phyloP scores from a whole-genome alignment of 92 coral and sea anemone species.

The Chrysogorgia sp. region DNA sequence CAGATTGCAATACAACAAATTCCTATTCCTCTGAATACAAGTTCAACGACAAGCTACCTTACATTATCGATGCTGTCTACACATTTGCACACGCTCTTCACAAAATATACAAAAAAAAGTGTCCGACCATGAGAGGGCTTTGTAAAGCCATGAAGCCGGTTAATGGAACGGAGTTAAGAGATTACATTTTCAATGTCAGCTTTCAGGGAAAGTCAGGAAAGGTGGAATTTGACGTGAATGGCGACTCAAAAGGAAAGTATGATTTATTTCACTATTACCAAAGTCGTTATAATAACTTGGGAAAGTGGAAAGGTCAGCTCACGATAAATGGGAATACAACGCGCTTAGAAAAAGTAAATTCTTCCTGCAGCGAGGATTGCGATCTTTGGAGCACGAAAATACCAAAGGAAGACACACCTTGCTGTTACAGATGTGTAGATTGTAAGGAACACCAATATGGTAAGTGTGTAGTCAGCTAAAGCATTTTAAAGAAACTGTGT shows the following conservation, averaged over 20 bases:
- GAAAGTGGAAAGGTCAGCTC: slow-evolving; percentile 39
- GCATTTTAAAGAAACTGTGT: too few relatives aligned
- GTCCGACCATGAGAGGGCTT: slow-evolving; percentile 73
- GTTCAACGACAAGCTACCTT: slow-evolving; percentile 84
- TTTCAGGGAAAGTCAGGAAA: slow-evolving; percentile 71
- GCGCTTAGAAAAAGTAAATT: neutral
- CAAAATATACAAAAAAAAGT: slow-evolving; percentile 61
- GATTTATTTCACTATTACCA: slow-evolving; percentile 73
- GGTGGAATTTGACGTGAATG: slow-evolving; percentile 72
- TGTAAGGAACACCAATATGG: slow-evolving; percentile 79
- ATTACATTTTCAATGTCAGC: slow-evolving; percentile 57
- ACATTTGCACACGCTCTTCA: slow-evolving; percentile 85
- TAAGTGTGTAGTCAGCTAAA: slow-evolving; percentile 38
- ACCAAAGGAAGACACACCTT: slow-evolving; percentile 58
- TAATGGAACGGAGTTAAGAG: slow-evolving; percentile 57
- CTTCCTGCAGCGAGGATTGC: slow-evolving; percentile 74
- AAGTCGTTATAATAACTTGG: slow-evolving; percentile 39
- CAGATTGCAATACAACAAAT: slow-evolving; percentile 55
- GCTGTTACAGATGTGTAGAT: slow-evolving; percentile 77
- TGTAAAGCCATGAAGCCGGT: slow-evolving; percentile 61
- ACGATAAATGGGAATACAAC: slow-evolving; percentile 65
- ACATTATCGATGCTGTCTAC: slow-evolving; percentile 90
- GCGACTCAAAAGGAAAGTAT: slow-evolving; percentile 81
- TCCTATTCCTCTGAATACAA: slow-evolving; percentile 45
- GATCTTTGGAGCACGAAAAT: slow-evolving; percentile 58